Evolutionary conservation across 2,888 invertebrate species (phyloP).

Genomic region (Esperia sulphurella): DNA sequence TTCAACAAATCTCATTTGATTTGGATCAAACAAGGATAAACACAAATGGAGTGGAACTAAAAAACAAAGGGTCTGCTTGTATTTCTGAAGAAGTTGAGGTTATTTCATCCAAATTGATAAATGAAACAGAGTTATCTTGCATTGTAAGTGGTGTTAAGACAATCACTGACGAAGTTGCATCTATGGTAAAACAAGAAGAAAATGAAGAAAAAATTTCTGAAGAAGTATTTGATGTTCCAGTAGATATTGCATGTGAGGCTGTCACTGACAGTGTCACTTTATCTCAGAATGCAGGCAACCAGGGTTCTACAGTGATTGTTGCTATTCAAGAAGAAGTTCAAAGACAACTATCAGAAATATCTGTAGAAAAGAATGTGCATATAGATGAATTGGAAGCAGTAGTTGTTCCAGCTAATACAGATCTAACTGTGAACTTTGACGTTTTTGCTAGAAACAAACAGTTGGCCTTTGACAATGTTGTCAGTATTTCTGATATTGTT

Average conservation of each 20-base stretch:
- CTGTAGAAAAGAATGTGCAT: not conserved
- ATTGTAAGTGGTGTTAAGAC: not conserved
- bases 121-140: not conserved
- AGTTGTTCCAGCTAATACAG: not conserved
- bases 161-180: not conserved
- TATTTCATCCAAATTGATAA: not conserved
- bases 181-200: not conserved
- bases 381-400: not conserved
- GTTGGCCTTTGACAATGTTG: too few species aligned
- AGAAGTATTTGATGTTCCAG: not conserved
- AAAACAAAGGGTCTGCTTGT: not conserved
- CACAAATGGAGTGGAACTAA: not conserved
- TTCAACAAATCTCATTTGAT: too few species aligned
- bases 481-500: too few species aligned
- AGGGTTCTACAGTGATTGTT: too few species aligned
- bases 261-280: not conserved
- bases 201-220: not conserved
- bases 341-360: not conserved
- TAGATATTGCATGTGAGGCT: not conserved
- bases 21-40: not conserved
- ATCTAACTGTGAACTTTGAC: too few species aligned
- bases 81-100: constrained; percentile 1
- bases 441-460: too few species aligned
- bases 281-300: not conserved
- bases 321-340: not conserved